Evolutionary conservation across 2,797 vertebrate genomes (phyloP).

Genomic region (Aulostomus chinensis): DNA sequence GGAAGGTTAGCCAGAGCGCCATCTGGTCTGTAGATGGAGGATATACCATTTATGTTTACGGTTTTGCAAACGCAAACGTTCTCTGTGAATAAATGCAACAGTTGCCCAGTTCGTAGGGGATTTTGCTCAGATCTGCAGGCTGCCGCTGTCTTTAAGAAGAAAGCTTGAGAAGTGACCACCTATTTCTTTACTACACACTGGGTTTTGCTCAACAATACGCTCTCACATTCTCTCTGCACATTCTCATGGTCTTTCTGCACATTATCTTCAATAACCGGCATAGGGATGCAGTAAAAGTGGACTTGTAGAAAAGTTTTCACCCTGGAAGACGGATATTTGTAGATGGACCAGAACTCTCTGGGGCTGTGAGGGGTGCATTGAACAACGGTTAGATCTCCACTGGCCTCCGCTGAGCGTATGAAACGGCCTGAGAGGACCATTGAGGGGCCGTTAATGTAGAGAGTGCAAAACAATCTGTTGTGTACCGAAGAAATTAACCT

Average conservation of each 20-base stretch:
- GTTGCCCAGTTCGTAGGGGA: too few species aligned
- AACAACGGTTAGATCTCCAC: slow-evolving; percentile 17
- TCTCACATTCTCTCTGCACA: too few species aligned
- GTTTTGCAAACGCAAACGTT: too few species aligned
- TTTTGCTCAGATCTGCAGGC: too few species aligned
- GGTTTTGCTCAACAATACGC: too few species aligned
- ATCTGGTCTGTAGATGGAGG: too few species aligned
- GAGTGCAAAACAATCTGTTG: not conserved
- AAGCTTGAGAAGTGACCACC: too few species aligned
- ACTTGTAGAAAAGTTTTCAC: not conserved
- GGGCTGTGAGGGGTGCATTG: slow-evolving; percentile 10
- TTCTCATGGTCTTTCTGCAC: not conserved
- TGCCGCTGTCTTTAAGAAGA: too few species aligned
- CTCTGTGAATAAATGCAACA: too few species aligned
- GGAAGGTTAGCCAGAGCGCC: too few species aligned
- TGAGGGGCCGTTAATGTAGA: slow-evolving; percentile 5
- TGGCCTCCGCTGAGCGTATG: not conserved
- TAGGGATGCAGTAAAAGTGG: slow-evolving; percentile 12
- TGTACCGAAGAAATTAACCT: not conserved
- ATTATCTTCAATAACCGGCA: not conserved
- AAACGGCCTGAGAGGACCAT: slow-evolving; percentile 33
- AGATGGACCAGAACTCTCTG: slow-evolving; percentile 5
- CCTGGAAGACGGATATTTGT: not conserved
- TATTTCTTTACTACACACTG: too few species aligned
- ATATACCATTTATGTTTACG: too few species aligned